Conservation (phyloP, 1,140 invertebrate genomes). For the Dryas iulia region DNA sequence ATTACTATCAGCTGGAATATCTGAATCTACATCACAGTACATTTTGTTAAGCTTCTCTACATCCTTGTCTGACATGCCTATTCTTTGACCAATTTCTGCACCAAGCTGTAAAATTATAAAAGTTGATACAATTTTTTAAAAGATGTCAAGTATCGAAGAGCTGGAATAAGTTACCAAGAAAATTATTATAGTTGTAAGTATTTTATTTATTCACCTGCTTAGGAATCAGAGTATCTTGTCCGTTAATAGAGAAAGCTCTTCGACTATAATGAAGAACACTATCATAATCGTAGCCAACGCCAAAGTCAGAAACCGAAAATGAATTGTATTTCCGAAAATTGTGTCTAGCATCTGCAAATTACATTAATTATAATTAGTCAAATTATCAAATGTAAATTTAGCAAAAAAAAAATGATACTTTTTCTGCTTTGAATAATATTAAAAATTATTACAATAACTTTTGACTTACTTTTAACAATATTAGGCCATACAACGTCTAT, state of each 20-base stretch:
- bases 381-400: neutral
- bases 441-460: neutral
- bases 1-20: constrained; percentile 31
- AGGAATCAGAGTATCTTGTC: constrained; percentile 83
- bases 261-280: constrained; percentile 88
- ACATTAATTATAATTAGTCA: neutral
- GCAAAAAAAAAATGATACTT: too few species aligned
- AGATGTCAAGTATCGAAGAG: too few species aligned
- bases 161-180: neutral
- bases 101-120: constrained; percentile 51
- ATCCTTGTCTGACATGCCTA: constrained; percentile 85
- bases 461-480: constrained; percentile 78
- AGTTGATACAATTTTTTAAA: neutral
- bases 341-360: constrained; percentile 68
- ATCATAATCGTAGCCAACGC: constrained; percentile 85
- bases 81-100: constrained; percentile 82
- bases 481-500: constrained; percentile 86
- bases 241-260: constrained; percentile 85
- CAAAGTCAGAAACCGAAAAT: constrained; percentile 83
- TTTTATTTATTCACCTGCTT: constrained; percentile 56
- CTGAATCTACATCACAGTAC: constrained; percentile 79
- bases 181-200: constrained; percentile 10
- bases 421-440: too few species aligned
- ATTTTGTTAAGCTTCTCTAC: constrained; percentile 84
- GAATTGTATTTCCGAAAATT: constrained; percentile 87